phyloP scores from a whole-genome alignment of 30 jellyfish, hydroid and myxozoan genomes.

The Aurelia sp. region DNA sequence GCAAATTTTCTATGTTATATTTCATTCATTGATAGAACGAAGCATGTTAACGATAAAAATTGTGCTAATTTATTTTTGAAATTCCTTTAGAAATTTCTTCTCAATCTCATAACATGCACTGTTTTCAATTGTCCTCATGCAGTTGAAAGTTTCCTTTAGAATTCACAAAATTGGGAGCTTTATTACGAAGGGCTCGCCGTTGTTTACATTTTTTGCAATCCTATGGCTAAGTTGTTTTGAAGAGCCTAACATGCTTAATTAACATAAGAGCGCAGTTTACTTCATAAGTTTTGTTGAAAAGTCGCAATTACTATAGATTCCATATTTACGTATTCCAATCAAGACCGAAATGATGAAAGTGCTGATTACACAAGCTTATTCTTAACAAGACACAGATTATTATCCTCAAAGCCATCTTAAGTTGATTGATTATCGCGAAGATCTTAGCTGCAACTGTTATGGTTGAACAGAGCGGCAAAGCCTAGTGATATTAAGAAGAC shows the following conservation, averaged over 20 bases:
- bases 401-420: conserved; percentile 10
- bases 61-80: too few species aligned
- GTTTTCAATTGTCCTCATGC: too few species aligned
- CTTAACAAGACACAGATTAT: conserved; percentile 19
- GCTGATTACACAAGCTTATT: conserved; percentile 2
- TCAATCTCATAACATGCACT: too few species aligned
- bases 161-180: neutral
- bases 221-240: too few species aligned
- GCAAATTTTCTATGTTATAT: too few species aligned
- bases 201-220: neutral
- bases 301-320: neutral
- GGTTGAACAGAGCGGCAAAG: conserved; percentile 37
- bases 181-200: neutral
- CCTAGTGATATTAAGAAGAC: conserved; percentile 4
- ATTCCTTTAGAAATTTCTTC: too few species aligned
- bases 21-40: too few species aligned
- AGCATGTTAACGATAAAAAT: too few species aligned
- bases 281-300: too few species aligned
- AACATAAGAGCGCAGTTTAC: too few species aligned
- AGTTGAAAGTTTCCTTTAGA: too few species aligned
- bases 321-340: neutral
- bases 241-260: too few species aligned
- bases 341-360: conserved; percentile 28
- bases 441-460: conserved; percentile 45
- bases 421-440: neutral